Evolutionary conservation across 1,140 invertebrate genomes (phyloP).

Genomic region (Pygmarrhopalites habei): DNA sequence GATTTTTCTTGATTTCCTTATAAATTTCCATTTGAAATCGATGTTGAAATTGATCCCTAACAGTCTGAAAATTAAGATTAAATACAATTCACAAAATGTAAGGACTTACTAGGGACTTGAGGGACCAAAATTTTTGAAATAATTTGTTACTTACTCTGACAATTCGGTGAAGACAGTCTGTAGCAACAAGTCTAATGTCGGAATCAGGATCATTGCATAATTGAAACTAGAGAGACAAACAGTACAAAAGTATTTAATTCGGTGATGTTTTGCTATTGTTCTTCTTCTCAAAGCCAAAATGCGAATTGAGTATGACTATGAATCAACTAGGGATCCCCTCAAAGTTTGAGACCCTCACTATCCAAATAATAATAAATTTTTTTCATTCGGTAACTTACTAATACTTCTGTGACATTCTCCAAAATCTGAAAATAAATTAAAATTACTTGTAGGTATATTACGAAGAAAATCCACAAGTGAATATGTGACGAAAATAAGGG

Average conservation of each 20-base stretch:
- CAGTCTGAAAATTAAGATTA: slow-evolving; percentile 11
- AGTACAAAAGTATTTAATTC: too few relatives aligned
- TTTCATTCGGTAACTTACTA: too few relatives aligned
- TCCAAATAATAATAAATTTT: too few relatives aligned
- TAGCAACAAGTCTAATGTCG: slow-evolving; percentile 68
- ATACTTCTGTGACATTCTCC: slow-evolving; percentile 60
- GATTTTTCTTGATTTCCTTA: slow-evolving; percentile 72
- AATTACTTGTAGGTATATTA: too few relatives aligned
- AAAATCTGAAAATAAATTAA: slow-evolving; percentile 56
- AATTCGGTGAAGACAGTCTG: slow-evolving; percentile 71
- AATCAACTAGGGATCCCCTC: too few relatives aligned
- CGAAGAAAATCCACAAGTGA: too few relatives aligned
- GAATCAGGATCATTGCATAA: slow-evolving; percentile 68
- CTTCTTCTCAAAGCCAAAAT: too few relatives aligned
- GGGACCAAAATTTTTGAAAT: neutral
- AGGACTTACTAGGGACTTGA: neutral
- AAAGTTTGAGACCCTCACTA: too few relatives aligned
- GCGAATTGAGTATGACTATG: too few relatives aligned
- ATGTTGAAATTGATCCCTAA: slow-evolving; percentile 23
- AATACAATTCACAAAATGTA: neutral
- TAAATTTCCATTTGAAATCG: slow-evolving; percentile 71
- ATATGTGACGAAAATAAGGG: too few relatives aligned
- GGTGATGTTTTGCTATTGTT: too few relatives aligned
- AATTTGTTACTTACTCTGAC: slow-evolving; percentile 54
- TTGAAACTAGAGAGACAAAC: too few relatives aligned